Percentiles rank a stretch among this genome's conserved stretches.
Evolutionary conservation across 2,888 invertebrate species (phyloP).

Genomic region (Teleiodes luculella): DNA sequence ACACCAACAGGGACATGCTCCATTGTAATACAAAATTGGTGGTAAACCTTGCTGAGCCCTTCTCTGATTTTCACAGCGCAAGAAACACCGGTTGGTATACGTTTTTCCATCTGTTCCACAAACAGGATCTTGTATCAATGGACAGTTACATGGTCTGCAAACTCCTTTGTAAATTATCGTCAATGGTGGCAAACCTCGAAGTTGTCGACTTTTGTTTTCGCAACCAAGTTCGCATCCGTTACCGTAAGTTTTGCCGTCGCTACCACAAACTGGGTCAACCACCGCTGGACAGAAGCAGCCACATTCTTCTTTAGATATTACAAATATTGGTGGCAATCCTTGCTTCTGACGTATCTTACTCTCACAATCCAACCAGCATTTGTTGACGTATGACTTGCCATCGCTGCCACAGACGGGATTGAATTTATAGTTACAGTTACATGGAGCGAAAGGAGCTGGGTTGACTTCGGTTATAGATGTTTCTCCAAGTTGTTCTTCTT

Average conservation of each 20-base stretch:
- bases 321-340: slow-evolving; percentile 2
- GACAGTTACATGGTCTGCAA: slow-evolving; percentile 28
- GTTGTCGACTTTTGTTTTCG: neutral
- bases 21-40: slow-evolving; percentile 3
- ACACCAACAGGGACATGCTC: slow-evolving; percentile 17
- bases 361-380: no score
- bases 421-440: no score
- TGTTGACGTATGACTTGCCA: no score
- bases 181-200: slow-evolving; percentile 3
- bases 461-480: no score
- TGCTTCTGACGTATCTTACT: slow-evolving; percentile 5
- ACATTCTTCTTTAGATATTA: neutral
- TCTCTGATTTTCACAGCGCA: slow-evolving; percentile 22
- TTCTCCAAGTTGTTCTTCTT: no score
- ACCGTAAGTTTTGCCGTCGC: slow-evolving; percentile 74
- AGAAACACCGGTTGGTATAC: slow-evolving; percentile 26
- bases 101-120: slow-evolving; percentile 28
- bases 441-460: no score
- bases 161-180: slow-evolving; percentile 20
- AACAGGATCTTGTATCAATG: slow-evolving; percentile 22
- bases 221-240: slow-evolving; percentile 42
- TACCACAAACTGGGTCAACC: slow-evolving; percentile 31
- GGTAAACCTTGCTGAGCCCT: slow-evolving; percentile 6
- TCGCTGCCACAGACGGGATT: no score
- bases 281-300: slow-evolving; percentile 1